Evolutionary conservation across 2,113 vertebrate species (phyloP).

Genomic region (Brachypteracias leptosomus): DNA sequence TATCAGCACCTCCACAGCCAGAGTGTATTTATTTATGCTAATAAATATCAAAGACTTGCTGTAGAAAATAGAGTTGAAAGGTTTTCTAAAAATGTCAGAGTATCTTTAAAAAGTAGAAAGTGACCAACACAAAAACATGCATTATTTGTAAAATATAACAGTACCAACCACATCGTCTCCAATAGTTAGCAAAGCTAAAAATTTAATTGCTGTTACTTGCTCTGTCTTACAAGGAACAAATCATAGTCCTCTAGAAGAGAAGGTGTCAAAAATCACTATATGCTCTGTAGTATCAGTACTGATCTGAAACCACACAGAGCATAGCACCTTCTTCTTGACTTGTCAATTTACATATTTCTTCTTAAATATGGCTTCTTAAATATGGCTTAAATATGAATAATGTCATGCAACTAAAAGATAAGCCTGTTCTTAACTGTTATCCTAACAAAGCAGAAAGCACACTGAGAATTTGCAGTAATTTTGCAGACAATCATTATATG

Average conservation of each 20-base stretch:
- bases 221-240: neutral
- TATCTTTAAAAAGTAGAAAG: neutral
- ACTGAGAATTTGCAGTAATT: neutral
- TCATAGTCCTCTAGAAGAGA: neutral
- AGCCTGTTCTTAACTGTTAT: too few species aligned
- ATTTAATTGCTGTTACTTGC: neutral
- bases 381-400: neutral
- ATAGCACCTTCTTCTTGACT: neutral
- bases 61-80: neutral
- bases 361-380: neutral
- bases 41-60: neutral
- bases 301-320: neutral
- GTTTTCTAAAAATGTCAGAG: neutral
- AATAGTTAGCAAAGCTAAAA: neutral
- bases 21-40: fast-evolving
- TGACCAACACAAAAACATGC: neutral
- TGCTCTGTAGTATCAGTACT: neutral
- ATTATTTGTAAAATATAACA: neutral
- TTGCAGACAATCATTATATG: fast-evolving
- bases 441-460: fast-evolving
- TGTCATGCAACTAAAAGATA: neutral
- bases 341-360: too few species aligned
- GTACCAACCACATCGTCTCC: fast-evolving
- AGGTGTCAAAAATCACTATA: neutral
- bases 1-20: fast-evolving